A percentile compares a stretch with the other conserved stretches of the same genome.
Evolutionary conservation across 2,888 invertebrate species (phyloP).

Genomic region (Drosophila yooni): DNA sequence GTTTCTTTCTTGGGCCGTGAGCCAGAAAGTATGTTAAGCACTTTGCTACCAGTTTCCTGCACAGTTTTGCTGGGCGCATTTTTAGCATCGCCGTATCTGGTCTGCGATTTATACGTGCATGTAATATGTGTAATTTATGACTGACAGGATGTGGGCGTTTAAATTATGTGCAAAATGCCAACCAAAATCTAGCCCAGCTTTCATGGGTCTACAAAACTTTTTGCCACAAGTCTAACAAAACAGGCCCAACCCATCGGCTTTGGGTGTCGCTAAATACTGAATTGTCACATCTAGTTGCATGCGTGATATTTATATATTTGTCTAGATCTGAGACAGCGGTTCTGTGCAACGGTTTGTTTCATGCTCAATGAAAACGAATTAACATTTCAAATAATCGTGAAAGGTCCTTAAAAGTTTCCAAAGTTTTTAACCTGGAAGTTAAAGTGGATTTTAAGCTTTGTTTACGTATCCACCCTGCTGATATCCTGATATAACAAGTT

Average conservation of each 20-base stretch:
- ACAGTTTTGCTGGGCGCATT: conserved; percentile 46
- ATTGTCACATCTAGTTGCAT: conserved; percentile 52
- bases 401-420: neutral
- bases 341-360: neutral
- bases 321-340: neutral
- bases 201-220: conserved; percentile 43
- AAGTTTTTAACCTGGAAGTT: neutral
- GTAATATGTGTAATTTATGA: conserved; percentile 79
- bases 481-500: neutral
- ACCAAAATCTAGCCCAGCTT: conserved; percentile 50
- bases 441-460: neutral
- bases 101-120: conserved; percentile 77
- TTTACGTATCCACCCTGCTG: neutral
- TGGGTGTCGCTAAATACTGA: conserved; percentile 30
- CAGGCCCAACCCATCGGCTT: neutral
- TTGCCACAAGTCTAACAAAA: conserved; percentile 41
- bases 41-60: conserved; percentile 67
- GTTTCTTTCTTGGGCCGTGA: conserved; percentile 42
- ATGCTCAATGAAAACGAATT: neutral
- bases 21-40: conserved; percentile 77
- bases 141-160: conserved; percentile 75
- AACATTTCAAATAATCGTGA: neutral
- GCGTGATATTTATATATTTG: conserved; percentile 4
- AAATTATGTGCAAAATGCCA: conserved; percentile 76
- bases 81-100: conserved; percentile 58